A percentile compares a stretch with the other conserved stretches of the same genome.
These are phyloP conservation scores for Drosophila bunnanda DNA, from an alignment of 2,888 invertebrate species.

Conservation along the genomic window DNA sequence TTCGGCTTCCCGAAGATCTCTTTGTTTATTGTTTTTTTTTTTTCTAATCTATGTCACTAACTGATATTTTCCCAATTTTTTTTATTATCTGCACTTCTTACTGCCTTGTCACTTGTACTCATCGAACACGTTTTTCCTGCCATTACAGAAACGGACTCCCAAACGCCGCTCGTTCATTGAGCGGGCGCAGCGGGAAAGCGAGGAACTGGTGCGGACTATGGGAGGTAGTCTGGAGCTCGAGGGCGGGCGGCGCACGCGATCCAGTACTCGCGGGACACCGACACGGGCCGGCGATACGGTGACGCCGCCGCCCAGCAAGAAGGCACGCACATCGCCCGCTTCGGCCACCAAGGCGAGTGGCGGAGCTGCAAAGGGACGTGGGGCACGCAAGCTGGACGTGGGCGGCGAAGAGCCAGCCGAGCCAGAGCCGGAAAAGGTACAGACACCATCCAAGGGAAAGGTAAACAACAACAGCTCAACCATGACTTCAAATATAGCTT, in stretches of 20 bases:
- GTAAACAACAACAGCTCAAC: conserved; percentile 41
- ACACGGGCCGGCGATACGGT: conserved; percentile 72
- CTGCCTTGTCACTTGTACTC: background rate
- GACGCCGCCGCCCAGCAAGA: conserved; percentile 83
- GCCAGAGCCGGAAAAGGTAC: conserved; percentile 58
- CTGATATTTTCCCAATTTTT: background rate
- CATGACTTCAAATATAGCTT: background rate
- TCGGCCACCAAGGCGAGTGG: conserved; percentile 58
- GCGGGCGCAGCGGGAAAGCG: conserved; percentile 84
- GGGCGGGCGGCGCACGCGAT: conserved; percentile 83
- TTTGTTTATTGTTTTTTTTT: too few relatives aligned
- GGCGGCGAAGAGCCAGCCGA: conserved; percentile 57
- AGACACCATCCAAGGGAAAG: conserved; percentile 42
- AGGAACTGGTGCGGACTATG: conserved; percentile 83
- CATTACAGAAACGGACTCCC: conserved; percentile 82
- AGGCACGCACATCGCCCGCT: conserved; percentile 76
- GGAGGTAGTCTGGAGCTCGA: conserved; percentile 83
- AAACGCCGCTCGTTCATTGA: conserved; percentile 84
- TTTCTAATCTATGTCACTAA: background rate
- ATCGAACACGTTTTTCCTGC: conserved; percentile 6
- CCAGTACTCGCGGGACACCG: conserved; percentile 83
- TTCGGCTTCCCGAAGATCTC: too few relatives aligned
- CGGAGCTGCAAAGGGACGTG: conserved; percentile 72
- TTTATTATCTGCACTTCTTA: conserved; percentile 5
- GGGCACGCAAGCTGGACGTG: conserved; percentile 81